phyloP scores from a whole-genome alignment of 1,140 invertebrate species.

The Aricia agestis region DNA sequence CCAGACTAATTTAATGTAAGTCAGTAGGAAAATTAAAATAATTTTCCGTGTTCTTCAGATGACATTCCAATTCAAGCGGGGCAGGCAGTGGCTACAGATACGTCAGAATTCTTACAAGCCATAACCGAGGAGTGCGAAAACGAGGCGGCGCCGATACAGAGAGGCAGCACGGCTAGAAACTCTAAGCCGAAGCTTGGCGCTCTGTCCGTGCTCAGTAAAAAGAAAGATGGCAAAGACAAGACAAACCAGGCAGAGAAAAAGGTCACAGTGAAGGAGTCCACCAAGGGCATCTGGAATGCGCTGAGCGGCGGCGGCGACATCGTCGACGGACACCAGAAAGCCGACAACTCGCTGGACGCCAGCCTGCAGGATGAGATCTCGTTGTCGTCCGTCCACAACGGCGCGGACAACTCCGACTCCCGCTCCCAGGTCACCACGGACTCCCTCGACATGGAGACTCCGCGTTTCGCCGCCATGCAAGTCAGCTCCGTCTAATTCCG shows the following conservation, averaged over 20 bases:
- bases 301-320: slow-evolving; percentile 63
- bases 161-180: slow-evolving; percentile 51
- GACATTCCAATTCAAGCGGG: slow-evolving; percentile 74
- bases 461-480: slow-evolving; percentile 71
- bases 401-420: slow-evolving; percentile 64
- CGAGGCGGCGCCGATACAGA: slow-evolving; percentile 57
- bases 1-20: too few relatives aligned
- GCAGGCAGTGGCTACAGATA: slow-evolving; percentile 55
- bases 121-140: slow-evolving; percentile 70
- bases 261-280: slow-evolving; percentile 60
- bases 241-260: slow-evolving; percentile 53
- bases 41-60: slow-evolving; percentile 48
- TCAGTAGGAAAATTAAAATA: not conserved
- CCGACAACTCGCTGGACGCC: slow-evolving; percentile 44
- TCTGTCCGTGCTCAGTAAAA: slow-evolving; percentile 70
- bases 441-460: slow-evolving; percentile 60
- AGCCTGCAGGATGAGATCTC: slow-evolving; percentile 71
- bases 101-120: slow-evolving; percentile 63
- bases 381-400: slow-evolving; percentile 63
- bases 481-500: slow-evolving; percentile 68
- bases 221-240: slow-evolving; percentile 70
- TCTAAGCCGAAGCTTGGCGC: slow-evolving; percentile 71
- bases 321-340: slow-evolving; percentile 63
- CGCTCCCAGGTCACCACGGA: slow-evolving; percentile 68
- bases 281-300: slow-evolving; percentile 65